Percentiles rank a stretch among this genome's conserved stretches.
These are phyloP conservation scores for Sebastes iracundus DNA, from an alignment of 2,797 vertebrate species.

Conservation along the genomic window DNA sequence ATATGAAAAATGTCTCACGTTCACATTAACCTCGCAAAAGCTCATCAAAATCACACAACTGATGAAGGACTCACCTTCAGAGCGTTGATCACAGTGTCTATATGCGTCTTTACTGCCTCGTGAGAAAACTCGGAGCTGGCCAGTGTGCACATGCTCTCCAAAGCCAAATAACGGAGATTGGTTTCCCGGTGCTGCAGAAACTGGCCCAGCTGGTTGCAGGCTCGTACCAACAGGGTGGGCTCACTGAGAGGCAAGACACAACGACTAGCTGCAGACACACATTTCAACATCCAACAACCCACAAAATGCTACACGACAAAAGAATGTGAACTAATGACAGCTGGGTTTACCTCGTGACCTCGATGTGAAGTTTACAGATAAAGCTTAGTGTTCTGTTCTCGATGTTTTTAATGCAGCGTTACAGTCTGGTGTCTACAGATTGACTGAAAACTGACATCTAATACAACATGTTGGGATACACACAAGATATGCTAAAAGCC, in stretches of 20 bases:
- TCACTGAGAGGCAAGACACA: conserved; percentile 75
- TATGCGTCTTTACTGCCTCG: conserved; percentile 91
- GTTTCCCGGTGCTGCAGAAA: conserved; percentile 93
- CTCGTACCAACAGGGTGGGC: conserved; percentile 90
- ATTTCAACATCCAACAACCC: background rate
- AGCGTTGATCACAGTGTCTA: conserved; percentile 91
- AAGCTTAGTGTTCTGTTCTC: background rate
- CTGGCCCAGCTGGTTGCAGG: conserved; percentile 93
- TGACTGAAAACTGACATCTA: background rate
- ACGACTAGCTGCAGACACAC: background rate
- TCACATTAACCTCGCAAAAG: background rate
- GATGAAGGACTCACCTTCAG: conserved; percentile 81
- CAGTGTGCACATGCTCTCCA: conserved; percentile 94
- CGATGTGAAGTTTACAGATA: background rate
- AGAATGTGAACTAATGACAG: background rate
- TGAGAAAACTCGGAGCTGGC: conserved; percentile 94
- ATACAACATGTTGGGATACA: background rate
- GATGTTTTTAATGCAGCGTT: background rate
- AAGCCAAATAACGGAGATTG: conserved; percentile 90
- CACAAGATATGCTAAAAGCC: background rate
- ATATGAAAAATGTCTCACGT: background rate
- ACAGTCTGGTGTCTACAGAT: background rate
- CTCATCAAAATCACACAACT: background rate
- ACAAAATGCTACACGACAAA: background rate
- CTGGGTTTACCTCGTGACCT: background rate